These are phyloP conservation scores for Lipophrys pholis DNA, from an alignment of 2,113 vertebrate species.

Conservation along the genomic window DNA sequence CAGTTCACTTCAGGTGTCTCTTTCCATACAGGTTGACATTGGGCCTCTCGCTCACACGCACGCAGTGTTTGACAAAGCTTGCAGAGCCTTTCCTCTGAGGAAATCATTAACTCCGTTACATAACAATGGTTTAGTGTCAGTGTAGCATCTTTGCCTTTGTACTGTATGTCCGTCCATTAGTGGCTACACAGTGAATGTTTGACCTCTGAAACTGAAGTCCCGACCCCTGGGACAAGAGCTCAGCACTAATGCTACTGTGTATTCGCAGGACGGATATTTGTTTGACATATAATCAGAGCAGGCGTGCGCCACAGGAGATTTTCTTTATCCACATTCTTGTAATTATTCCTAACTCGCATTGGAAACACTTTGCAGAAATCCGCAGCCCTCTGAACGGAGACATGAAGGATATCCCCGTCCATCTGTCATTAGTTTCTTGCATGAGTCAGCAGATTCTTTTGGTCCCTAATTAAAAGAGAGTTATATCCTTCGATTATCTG, in stretches of 20 bases:
- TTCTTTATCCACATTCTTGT: constrained; percentile 39
- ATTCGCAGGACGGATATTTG: constrained; percentile 36
- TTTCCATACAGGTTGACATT: constrained; percentile 16
- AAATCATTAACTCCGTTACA: constrained; percentile 77
- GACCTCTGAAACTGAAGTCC: constrained; percentile 52
- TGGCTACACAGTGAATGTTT: constrained; percentile 30
- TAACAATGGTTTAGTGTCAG: constrained; percentile 60
- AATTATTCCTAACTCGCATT: constrained; percentile 34
- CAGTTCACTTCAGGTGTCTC: constrained; percentile 15
- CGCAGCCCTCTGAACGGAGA: neutral
- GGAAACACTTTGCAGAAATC: constrained; percentile 10
- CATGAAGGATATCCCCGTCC: constrained; percentile 23
- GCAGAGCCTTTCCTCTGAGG: constrained; percentile 35
- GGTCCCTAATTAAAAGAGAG: constrained; percentile 56
- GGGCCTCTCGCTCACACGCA: constrained; percentile 1
- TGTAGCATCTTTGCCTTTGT: constrained; percentile 43
- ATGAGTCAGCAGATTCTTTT: constrained; percentile 65
- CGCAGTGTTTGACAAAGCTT: constrained; percentile 48
- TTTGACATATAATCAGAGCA: constrained; percentile 26
- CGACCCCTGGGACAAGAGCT: constrained; percentile 49
- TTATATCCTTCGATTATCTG: constrained; percentile 29
- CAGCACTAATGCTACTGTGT: constrained; percentile 25
- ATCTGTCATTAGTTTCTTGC: constrained; percentile 48
- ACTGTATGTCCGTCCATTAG: constrained; percentile 60
- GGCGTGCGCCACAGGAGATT: constrained; percentile 8